Conservation (phyloP, 2,888 invertebrate species). For the Parascotia fuliginaria region DNA sequence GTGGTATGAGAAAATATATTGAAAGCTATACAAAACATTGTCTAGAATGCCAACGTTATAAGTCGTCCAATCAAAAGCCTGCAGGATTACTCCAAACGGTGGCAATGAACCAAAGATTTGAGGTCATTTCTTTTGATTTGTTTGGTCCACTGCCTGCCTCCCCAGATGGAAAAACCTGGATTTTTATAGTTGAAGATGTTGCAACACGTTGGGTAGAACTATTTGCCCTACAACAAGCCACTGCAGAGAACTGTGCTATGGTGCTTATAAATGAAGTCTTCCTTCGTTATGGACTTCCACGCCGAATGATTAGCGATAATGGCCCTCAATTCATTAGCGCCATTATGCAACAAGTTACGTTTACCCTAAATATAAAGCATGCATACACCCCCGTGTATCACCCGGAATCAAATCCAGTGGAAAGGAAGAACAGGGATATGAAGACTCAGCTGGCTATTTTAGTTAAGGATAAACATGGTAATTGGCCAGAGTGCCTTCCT, state of each 20-base stretch:
- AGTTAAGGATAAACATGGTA: slow-evolving; percentile 6
- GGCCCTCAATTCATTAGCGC: not conserved
- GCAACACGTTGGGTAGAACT: slow-evolving; percentile 1
- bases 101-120: slow-evolving; percentile 2
- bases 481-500: slow-evolving; percentile 11
- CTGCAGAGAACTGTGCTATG: not conserved
- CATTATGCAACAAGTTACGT: not conserved
- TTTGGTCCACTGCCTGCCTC: not conserved
- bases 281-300: not conserved
- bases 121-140: not conserved
- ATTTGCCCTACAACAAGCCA: not conserved
- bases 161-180: not conserved
- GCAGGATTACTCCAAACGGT: slow-evolving; percentile 15
- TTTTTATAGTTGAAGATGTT: no score
- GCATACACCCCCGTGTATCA: not conserved
- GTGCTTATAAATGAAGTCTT: not conserved
- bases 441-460: slow-evolving; percentile 23
- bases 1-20: slow-evolving; percentile 42
- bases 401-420: not conserved
- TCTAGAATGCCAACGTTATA: slow-evolving; percentile 19
- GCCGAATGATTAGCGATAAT: not conserved
- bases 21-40: slow-evolving; percentile 14
- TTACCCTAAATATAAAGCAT: not conserved
- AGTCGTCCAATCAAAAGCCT: slow-evolving; percentile 9
- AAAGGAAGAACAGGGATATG: slow-evolving; percentile 4